Evolutionary conservation across 2,113 vertebrate genomes (phyloP).

Genomic region (Scalopus aquaticus): DNA sequence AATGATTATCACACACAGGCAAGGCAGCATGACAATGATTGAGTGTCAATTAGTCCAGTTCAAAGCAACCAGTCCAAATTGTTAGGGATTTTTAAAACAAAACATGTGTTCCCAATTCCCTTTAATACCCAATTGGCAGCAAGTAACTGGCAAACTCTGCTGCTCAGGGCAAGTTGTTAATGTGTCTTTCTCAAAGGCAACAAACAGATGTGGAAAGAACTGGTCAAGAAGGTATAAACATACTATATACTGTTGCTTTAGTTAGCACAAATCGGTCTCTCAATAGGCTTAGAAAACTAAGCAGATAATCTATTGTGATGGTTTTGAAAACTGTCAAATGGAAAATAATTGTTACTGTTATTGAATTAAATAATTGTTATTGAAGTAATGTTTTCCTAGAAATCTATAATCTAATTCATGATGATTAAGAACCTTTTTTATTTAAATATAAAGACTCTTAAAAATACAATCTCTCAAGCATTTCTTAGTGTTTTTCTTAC

Average conservation of each 20-base stretch:
- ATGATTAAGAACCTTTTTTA: background rate
- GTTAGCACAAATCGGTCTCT: background rate
- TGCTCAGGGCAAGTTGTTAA: conserved; percentile 19
- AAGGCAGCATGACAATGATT: conserved; percentile 38
- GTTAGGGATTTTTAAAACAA: conserved; percentile 7
- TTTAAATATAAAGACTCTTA: background rate
- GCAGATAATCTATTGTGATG: background rate
- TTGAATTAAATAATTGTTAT: too few relatives aligned
- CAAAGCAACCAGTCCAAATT: background rate
- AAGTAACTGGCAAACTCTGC: background rate
- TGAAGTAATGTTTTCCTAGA: background rate
- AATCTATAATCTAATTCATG: background rate
- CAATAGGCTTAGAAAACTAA: background rate
- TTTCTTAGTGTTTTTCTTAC: background rate
- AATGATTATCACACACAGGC: conserved; percentile 2
- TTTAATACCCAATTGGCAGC: conserved; percentile 13
- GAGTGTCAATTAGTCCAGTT: conserved; percentile 37
- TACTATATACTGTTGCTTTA: background rate
- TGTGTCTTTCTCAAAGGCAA: background rate
- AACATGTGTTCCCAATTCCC: background rate
- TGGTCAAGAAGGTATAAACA: background rate
- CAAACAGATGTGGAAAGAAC: conserved; percentile 56
- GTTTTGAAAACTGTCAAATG: background rate
- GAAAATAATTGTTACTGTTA: background rate
- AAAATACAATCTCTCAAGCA: background rate